phyloP scores from a whole-genome alignment of 2,888 invertebrate species.

The Oegoconia quadripuncta region DNA sequence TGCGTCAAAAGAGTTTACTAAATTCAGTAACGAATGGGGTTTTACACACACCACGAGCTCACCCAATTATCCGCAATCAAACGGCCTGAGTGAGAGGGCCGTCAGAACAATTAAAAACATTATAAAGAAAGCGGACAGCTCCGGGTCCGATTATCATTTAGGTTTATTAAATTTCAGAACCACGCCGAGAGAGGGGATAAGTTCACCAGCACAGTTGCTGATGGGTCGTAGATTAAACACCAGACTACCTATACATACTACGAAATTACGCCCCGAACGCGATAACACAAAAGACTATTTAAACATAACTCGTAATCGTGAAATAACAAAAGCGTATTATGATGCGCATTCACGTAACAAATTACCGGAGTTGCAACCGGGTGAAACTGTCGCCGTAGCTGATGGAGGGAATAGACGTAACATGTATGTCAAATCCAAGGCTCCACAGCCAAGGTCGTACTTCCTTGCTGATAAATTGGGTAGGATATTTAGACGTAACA shows the following conservation, averaged over 20 bases:
- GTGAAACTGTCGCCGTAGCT: background rate
- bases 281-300: background rate
- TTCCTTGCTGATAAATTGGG: too few species aligned
- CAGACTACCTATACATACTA: background rate
- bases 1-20: background rate
- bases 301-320: background rate
- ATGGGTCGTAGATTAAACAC: constrained; percentile 3
- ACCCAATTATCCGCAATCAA: constrained; percentile 12
- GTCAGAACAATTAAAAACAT: constrained; percentile 15
- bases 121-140: constrained; percentile 8
- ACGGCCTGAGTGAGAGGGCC: constrained; percentile 14
- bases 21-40: constrained; percentile 1
- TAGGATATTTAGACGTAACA: too few species aligned
- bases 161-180: constrained; percentile 2
- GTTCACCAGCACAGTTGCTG: constrained; percentile 1
- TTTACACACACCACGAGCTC: background rate
- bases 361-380: background rate
- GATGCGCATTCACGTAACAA: background rate
- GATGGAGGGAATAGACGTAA: too few species aligned
- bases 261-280: background rate
- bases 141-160: too few species aligned
- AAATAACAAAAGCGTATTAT: background rate
- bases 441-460: too few species aligned
- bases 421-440: too few species aligned
- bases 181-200: background rate